phyloP scores from a whole-genome alignment of 2,113 vertebrate genomes.

The Ceratotherium simum region DNA sequence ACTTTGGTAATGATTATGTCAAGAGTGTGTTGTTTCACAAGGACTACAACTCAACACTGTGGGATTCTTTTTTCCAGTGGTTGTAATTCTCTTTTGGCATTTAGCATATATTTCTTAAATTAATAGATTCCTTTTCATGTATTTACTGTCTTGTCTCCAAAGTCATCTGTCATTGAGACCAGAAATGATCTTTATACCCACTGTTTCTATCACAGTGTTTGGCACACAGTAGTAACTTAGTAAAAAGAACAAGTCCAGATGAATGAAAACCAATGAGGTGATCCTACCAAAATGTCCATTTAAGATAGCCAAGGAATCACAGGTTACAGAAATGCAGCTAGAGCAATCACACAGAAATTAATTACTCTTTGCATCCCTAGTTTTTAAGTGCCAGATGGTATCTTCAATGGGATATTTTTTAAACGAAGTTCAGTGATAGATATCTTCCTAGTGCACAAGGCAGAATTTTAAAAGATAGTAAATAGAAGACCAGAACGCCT shows the following conservation, averaged over 20 bases:
- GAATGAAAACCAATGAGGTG: background rate
- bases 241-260: background rate
- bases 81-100: background rate
- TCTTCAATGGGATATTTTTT: background rate
- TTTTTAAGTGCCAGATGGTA: background rate
- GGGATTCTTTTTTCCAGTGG: background rate
- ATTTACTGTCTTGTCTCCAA: background rate
- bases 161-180: background rate
- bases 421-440: background rate
- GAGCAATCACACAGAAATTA: background rate
- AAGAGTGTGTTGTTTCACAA: background rate
- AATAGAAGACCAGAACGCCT: background rate
- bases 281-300: background rate
- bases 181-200: background rate
- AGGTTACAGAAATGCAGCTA: background rate
- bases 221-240: background rate
- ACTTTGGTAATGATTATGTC: background rate
- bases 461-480: conserved; percentile 9
- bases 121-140: background rate
- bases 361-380: background rate
- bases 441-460: background rate
- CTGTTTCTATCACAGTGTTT: background rate
- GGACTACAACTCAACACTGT: background rate
- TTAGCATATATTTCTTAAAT: background rate
- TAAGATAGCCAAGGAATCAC: background rate